These are phyloP conservation scores for Caenorhabditis auriculariae DNA, from an alignment of 2,888 invertebrate species.

Conservation along the genomic window DNA sequence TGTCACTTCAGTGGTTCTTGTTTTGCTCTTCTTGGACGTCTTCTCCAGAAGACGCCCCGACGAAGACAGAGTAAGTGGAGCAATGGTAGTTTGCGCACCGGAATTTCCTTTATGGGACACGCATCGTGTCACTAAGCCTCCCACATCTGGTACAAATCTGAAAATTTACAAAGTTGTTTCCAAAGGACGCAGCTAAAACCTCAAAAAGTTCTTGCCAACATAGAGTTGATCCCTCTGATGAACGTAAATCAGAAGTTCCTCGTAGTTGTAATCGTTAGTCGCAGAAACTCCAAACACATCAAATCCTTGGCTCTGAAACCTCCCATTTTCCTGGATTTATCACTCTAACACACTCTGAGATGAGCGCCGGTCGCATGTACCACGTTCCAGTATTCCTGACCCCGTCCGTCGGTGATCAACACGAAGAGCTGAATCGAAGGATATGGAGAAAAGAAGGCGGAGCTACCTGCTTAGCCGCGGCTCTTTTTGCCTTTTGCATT, in stretches of 20 bases:
- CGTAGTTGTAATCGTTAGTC: conserved; percentile 32
- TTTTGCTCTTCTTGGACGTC: too few species aligned
- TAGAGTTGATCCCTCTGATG: conserved; percentile 36
- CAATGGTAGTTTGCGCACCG: too few species aligned
- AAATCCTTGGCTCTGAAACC: conserved; percentile 13
- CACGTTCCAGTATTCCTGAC: conserved; percentile 45
- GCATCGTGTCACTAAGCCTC: too few species aligned
- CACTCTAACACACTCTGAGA: conserved; percentile 6
- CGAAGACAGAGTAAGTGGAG: too few species aligned
- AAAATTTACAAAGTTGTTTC: not conserved
- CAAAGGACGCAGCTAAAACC: conserved; percentile 2
- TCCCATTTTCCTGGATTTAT: not conserved
- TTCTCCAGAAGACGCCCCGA: too few species aligned
- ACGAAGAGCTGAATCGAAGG: conserved; percentile 31
- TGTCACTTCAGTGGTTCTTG: too few species aligned
- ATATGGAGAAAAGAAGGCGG: not conserved
- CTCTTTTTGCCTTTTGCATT: conserved; percentile 3
- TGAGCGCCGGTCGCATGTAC: conserved; percentile 33
- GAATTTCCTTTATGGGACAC: too few species aligned
- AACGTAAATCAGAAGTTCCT: conserved; percentile 47
- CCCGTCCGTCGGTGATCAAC: conserved; percentile 52
- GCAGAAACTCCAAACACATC: conserved; percentile 46
- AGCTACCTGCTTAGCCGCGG: conserved; percentile 7
- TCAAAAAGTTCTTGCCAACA: conserved; percentile 27
- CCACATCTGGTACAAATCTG: not conserved